Evolutionary conservation across 23 tunicate species (phyloP).

Genomic region (Halocynthia aurantium): DNA sequence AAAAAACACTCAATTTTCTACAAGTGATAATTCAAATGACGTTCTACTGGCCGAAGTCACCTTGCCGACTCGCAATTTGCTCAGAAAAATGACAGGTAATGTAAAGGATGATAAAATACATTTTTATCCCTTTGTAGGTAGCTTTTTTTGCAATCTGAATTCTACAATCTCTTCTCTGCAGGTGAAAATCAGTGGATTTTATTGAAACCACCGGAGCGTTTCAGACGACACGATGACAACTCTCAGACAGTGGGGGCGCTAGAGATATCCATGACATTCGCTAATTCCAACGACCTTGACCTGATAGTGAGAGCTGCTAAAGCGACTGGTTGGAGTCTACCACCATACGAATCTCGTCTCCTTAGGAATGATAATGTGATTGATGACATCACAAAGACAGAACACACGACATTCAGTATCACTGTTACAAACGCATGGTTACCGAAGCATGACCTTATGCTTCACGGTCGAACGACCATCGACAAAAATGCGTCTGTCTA

Average conservation of each 20-base stretch:
- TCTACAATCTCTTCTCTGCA: conserved; percentile 4
- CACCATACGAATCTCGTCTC: conserved; percentile 29
- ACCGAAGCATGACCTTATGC: conserved; percentile 21
- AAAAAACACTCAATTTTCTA: too few species aligned
- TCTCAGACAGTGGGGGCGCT: conserved; percentile 46
- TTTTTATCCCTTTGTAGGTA: neutral
- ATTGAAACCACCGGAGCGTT: conserved; percentile 37
- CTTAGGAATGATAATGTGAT: conserved; percentile 20
- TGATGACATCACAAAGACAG: conserved; percentile 28
- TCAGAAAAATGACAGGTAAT: conserved; percentile 63
- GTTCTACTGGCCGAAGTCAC: conserved; percentile 31
- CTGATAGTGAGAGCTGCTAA: conserved; percentile 49
- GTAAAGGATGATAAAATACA: neutral
- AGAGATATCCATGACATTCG: conserved; percentile 43
- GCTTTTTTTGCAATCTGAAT: neutral
- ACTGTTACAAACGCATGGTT: conserved; percentile 78
- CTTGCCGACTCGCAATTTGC: conserved; percentile 34
- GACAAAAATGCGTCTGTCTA: conserved; percentile 51
- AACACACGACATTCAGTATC: conserved; percentile 17
- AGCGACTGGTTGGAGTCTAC: conserved; percentile 45
- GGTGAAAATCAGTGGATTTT: conserved; percentile 60
- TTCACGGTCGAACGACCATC: conserved; percentile 23
- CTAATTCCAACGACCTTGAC: conserved; percentile 49
- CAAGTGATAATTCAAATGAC: conserved; percentile 5
- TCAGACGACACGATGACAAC: conserved; percentile 1